phyloP scores from a whole-genome alignment of 2,113 vertebrate species.

The Pristiophorus japonicus region DNA sequence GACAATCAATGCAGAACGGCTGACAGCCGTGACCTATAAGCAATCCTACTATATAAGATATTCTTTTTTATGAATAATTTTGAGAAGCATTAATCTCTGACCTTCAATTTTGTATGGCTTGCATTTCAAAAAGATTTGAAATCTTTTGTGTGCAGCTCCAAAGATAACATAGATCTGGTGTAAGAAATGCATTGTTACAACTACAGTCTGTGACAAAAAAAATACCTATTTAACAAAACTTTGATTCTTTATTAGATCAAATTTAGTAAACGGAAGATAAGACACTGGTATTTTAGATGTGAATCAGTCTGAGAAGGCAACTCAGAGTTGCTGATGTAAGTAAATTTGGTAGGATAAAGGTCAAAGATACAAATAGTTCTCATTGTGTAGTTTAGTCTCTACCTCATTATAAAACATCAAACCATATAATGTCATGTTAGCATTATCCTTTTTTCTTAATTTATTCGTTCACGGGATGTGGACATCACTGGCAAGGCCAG shows the following conservation, averaged over 20 bases:
- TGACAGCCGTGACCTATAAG: conserved; percentile 60
- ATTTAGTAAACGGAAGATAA: background rate
- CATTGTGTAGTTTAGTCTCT: background rate
- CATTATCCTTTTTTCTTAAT: too few species aligned
- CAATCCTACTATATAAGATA: conserved; percentile 44
- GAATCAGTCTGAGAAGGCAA: background rate
- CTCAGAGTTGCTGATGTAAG: background rate
- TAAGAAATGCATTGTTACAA: conserved; percentile 14
- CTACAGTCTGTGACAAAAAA: background rate
- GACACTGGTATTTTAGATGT: background rate
- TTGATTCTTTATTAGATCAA: background rate
- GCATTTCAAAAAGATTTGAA: conserved; percentile 28
- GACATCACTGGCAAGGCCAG: too few species aligned
- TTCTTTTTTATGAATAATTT: conserved; percentile 51
- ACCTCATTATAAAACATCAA: background rate
- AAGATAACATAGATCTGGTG: conserved; percentile 23
- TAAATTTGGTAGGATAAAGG: background rate
- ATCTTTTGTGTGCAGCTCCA: conserved; percentile 20
- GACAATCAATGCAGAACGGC: conserved; percentile 58
- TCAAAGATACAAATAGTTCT: background rate
- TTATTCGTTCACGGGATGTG: too few species aligned
- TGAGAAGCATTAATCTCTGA: conserved; percentile 46
- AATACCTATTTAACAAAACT: background rate
- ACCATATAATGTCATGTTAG: background rate
- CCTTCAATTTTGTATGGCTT: conserved; percentile 38